Conservation (phyloP, 2,113 vertebrate genomes). For the Albula goreensis region DNA sequence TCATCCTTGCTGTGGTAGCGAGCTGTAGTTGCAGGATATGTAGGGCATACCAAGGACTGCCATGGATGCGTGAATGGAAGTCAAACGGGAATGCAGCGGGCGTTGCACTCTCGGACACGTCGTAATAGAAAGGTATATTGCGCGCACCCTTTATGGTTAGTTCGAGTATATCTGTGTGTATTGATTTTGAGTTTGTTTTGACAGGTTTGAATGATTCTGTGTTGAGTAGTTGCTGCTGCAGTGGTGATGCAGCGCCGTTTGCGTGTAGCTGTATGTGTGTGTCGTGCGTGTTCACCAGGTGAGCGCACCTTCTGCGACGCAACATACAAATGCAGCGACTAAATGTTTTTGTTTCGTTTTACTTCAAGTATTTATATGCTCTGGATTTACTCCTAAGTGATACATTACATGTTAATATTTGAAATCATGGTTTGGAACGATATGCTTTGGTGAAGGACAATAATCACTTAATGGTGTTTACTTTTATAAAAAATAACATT, state of each 20-base stretch:
- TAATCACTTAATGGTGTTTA: constrained; percentile 4
- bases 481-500: not conserved
- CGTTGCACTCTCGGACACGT: not conserved
- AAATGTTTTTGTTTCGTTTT: not conserved
- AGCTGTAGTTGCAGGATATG: constrained; percentile 6
- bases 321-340: not conserved
- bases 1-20: constrained; percentile 4
- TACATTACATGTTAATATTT: not conserved
- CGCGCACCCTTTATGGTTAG: not conserved
- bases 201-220: not conserved
- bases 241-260: constrained; percentile 22
- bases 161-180: not conserved
- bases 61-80: constrained; percentile 21
- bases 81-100: not conserved
- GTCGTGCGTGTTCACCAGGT: not conserved
- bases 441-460: not conserved
- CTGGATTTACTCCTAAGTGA: not conserved
- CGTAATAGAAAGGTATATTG: not conserved
- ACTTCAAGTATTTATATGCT: not conserved
- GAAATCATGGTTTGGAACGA: not conserved
- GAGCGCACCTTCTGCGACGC: not conserved
- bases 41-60: constrained; percentile 27
- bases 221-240: constrained; percentile 17
- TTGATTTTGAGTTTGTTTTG: not conserved
- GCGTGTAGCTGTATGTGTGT: not conserved